These are phyloP conservation scores for Nebria brevicollis DNA, from an alignment of 2,888 invertebrate species.

Conservation along the genomic window DNA sequence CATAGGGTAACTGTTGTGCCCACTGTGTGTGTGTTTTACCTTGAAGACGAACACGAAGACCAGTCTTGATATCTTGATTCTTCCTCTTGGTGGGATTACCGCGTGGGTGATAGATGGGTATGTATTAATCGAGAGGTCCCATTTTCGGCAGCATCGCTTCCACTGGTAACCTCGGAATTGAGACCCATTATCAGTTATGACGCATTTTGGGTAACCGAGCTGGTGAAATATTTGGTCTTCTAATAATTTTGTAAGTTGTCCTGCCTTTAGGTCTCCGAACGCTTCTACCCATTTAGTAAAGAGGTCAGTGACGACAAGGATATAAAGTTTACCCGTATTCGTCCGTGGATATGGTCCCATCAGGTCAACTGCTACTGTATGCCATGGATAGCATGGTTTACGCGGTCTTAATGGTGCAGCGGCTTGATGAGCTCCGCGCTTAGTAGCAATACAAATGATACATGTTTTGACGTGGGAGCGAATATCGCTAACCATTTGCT, in stretches of 20 bases:
- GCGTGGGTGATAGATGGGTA: constrained; percentile 50
- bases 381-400: not conserved
- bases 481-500: no score
- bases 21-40: constrained; percentile 5
- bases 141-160: constrained; percentile 20
- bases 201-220: constrained; percentile 3
- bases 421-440: not conserved
- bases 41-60: constrained; percentile 47
- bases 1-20: not conserved
- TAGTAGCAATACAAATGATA: no score
- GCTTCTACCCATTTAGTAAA: not conserved
- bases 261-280: not conserved
- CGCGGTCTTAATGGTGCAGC: not conserved
- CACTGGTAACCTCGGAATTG: constrained; percentile 16
- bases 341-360: no score
- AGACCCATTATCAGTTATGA: constrained; percentile 46
- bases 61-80: constrained; percentile 52
- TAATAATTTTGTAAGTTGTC: not conserved
- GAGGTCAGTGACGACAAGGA: no score
- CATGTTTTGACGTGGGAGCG: no score
- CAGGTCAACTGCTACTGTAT: no score
- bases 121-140: constrained; percentile 35
- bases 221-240: not conserved
- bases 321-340: no score
- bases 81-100: constrained; percentile 51